Evolutionary conservation across 2,113 vertebrate genomes (phyloP).

Genomic region (Myotis davidii): DNA sequence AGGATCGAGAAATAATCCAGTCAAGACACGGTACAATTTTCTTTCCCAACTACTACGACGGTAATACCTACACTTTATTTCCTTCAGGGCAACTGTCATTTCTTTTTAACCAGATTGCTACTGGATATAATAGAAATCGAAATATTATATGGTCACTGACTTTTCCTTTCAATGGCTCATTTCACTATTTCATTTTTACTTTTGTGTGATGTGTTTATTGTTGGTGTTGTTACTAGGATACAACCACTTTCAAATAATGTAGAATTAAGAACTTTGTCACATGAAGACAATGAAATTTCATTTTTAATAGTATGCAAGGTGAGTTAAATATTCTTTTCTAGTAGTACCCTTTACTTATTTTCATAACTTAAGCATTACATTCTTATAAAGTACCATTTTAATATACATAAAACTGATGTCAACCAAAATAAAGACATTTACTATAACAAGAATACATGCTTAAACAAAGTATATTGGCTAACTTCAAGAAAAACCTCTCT

Average conservation of each 20-base stretch:
- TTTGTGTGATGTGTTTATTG: conserved; percentile 71
- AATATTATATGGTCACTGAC: conserved; percentile 71
- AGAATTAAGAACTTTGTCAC: conserved; percentile 63
- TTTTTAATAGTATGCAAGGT: neutral
- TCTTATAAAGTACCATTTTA: neutral
- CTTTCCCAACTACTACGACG: conserved; percentile 77
- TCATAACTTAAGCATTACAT: neutral
- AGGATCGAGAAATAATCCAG: conserved; percentile 82
- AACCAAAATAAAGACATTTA: neutral
- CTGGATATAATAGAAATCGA: conserved; percentile 76
- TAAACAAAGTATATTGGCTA: conserved; percentile 5
- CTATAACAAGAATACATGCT: neutral
- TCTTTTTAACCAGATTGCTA: conserved; percentile 82
- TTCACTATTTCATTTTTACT: conserved; percentile 79
- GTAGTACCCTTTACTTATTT: neutral
- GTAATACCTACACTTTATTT: conserved; percentile 80
- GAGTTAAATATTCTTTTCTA: neutral
- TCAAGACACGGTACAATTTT: conserved; percentile 82
- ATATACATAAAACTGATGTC: neutral
- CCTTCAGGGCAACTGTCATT: conserved; percentile 80
- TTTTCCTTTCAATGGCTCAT: conserved; percentile 74
- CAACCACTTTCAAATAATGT: conserved; percentile 59
- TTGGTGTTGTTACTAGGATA: conserved; percentile 79
- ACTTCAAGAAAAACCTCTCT: neutral
- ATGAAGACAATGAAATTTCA: conserved; percentile 36